Evolutionary conservation across 2,888 invertebrate genomes (phyloP).

Genomic region (Cepaea hortensis): DNA sequence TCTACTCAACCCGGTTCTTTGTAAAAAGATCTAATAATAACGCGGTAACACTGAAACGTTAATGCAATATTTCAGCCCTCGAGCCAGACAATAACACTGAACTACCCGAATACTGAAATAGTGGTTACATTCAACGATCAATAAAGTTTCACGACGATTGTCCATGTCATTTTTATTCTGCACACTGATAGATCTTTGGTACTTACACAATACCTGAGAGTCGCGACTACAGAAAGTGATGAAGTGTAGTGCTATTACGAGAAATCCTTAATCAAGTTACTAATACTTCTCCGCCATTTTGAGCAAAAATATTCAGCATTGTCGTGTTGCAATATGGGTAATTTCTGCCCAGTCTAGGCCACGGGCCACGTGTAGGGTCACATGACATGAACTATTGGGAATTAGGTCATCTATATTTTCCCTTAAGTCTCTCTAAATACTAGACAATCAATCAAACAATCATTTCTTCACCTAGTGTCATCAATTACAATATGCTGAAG

Average conservation of each 20-base stretch:
- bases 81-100: conserved; percentile 38
- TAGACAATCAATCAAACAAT: background rate
- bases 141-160: conserved; percentile 35
- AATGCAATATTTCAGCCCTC: conserved; percentile 33
- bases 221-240: conserved; percentile 29
- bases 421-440: background rate
- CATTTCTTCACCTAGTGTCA: background rate
- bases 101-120: conserved; percentile 34
- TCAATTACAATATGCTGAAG: background rate
- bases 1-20: too few relatives aligned
- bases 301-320: conserved; percentile 57
- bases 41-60: background rate
- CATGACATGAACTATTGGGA: conserved; percentile 49
- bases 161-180: background rate
- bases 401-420: conserved; percentile 32
- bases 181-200: conserved; percentile 36
- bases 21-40: background rate
- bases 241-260: conserved; percentile 26
- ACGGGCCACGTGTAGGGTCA: conserved; percentile 58
- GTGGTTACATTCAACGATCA: conserved; percentile 39
- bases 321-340: conserved; percentile 56
- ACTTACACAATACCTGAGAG: conserved; percentile 46
- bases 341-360: conserved; percentile 51
- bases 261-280: conserved; percentile 59
- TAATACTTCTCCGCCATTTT: conserved; percentile 69